Evolutionary conservation across 2,113 vertebrate genomes (phyloP), one percentile per base, ranked within the genome.

Genomic region (Orthonyx spaldingii): DNA sequence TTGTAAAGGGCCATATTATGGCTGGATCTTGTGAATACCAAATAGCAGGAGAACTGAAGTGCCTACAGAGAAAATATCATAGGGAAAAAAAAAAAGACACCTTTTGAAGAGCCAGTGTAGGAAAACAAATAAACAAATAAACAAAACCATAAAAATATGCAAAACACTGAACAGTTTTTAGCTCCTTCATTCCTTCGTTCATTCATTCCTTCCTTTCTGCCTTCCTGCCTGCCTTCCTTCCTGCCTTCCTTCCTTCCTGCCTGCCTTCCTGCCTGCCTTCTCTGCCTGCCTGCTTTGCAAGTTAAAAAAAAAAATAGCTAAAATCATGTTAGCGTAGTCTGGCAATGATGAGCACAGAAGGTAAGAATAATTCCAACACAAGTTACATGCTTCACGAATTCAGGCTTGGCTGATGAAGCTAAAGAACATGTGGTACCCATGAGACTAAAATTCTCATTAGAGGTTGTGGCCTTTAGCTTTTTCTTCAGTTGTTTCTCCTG

Each of bases 261-360:
- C n/a, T n/a, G n/a, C 8, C 7, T 6, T 11, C 3, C 13, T 9
- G 2, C 9, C 3, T 0, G 0, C 5, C 20, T 55, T 52, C n/a
- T n/a, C n/a, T n/a, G n/a, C n/a, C n/a, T n/a, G n/a, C n/a, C n/a
- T n/a, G n/a, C n/a, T n/a, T n/a, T n/a, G 11, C 15, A 47, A 41
- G 6, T 50, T 2, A 5, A 17, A 18, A 70, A 18, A 64, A 64
- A 24, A 27, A 50, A 24, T 4, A 5, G 4, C 6, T 60, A 41
- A 61, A 82, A 53, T 61, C 21, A 16, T 37, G 8, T 39, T 76
- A 17, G 10, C 0, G 1, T 35, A 47, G 13, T 33, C 39, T 93
- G 24, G 28, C 37, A 72, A n/a, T 1, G 7, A 68, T 13, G 22
- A 57, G 44, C n/a, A 47, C 12, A 27, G 57, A 77, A 80, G 26